A percentile compares a stretch with the other conserved stretches of the same genome.
Conservation (phyloP, 2,888 invertebrate species). For the Dusona sp. region DNA sequence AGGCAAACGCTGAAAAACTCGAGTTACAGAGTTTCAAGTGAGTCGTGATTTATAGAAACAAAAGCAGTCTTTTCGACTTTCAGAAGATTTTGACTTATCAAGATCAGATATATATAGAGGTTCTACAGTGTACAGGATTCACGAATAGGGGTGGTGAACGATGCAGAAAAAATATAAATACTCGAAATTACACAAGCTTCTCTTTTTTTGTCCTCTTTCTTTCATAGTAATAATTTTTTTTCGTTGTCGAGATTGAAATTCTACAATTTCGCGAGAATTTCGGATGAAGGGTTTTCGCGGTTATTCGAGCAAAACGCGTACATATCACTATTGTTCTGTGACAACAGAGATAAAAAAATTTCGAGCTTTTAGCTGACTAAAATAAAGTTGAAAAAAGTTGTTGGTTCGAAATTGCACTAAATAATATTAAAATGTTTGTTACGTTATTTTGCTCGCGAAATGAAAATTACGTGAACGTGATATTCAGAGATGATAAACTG, state of each 20-base stretch:
- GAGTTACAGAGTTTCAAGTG: background rate
- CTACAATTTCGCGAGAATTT: background rate
- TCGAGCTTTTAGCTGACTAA: background rate
- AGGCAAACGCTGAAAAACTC: background rate
- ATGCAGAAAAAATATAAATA: slow-evolving; percentile 8
- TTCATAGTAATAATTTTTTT: background rate
- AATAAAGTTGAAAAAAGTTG: background rate
- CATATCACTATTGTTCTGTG: slow-evolving; percentile 6
- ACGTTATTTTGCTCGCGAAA: background rate
- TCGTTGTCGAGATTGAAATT: background rate
- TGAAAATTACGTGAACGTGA: background rate
- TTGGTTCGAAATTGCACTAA: background rate
- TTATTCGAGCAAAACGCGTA: background rate
- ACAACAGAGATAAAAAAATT: background rate
- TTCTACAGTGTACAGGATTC: background rate
- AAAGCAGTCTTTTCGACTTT: background rate
- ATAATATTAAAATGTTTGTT: background rate
- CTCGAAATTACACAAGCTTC: background rate
- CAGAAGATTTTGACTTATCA: background rate
- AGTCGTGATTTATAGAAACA: too few relatives aligned
- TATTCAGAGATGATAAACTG: background rate
- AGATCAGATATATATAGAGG: background rate
- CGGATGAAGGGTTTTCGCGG: slow-evolving; percentile 6
- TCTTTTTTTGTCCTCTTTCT: background rate
- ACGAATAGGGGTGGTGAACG: background rate